phyloP scores from a whole-genome alignment of 2,797 vertebrate species.

The Vespertilio murinus region DNA sequence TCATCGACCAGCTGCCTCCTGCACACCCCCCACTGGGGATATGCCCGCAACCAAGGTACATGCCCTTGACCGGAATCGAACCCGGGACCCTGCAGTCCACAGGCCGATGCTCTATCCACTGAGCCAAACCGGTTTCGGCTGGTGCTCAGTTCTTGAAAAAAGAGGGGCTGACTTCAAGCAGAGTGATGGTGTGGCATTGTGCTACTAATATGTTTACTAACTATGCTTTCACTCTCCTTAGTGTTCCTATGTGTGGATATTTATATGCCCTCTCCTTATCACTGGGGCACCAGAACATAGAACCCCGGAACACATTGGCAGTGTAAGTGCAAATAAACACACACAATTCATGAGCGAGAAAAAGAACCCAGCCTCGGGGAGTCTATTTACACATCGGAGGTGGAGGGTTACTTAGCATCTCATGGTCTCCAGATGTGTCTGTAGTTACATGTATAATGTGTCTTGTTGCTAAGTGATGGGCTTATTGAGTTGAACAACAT shows the following conservation, averaged over 20 bases:
- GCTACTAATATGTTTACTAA: neutral
- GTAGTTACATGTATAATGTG: neutral
- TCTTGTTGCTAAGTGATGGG: conserved; percentile 20
- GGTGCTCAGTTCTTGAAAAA: neutral
- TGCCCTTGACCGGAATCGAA: no score
- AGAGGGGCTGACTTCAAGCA: neutral
- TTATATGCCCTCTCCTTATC: neutral
- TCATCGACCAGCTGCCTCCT: no score
- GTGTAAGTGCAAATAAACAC: neutral
- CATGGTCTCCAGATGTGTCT: neutral
- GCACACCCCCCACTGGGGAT: no score
- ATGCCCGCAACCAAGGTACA: no score
- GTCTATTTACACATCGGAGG: neutral
- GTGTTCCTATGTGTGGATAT: neutral
- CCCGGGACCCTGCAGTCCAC: no score
- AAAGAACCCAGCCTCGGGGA: neutral
- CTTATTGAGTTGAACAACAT: neutral
- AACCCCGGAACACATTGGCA: neutral
- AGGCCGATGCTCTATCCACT: no score
- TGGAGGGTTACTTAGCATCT: neutral
- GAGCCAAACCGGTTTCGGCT: no score
- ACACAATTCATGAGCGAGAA: neutral
- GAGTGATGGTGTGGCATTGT: neutral
- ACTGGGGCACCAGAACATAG: neutral
- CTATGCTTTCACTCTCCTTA: neutral